Evolutionary conservation across 2,113 vertebrate species (phyloP), one percentile per base, ranked within the genome.

Genomic region (Cheilinus undulatus): DNA sequence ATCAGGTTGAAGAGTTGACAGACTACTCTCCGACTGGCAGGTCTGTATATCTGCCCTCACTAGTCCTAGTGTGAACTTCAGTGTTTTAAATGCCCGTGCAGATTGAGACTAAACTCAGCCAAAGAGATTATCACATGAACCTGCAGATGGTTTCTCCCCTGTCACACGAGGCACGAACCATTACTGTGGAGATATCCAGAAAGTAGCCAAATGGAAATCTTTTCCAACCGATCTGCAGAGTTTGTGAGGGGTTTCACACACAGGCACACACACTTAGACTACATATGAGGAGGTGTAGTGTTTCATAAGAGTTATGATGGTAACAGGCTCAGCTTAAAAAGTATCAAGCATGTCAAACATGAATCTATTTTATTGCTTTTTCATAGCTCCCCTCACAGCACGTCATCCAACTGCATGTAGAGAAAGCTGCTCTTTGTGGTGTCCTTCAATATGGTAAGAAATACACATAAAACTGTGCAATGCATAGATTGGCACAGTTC

Each of bases 101-200:
- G 32, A 76, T 64, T 59, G 20, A 85, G 46, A 70, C 69, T 43
- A 34, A 68, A 75, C 26, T 46, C 12, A 43, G 66, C 67, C 74
- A 67, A 40, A 78, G 19, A 82, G 57, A 83, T 74, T 60, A 58
- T 42, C 48, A 73, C 64, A 64, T 69, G 60, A 63, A 54, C 32
- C 9, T 62, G 57, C 74, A 56, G 71, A 81, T 80, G 64, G 80
- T 4, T 64, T 62, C 52, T 32, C 40, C 60, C 78, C 78, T 80
- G 81, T 84, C 76, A 87, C 80, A 36, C 34, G 3, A 64, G 32
- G 57, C 84, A 86, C 60, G 20, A 66, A 70, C 40, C 64, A 42
- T 68, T 32, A 20, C 23, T 49, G 48, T 9, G 26, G 59, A 76
- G 80, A 53, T 38, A 76, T 73, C 48, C 23, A 66, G 23, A 58